phyloP scores from a whole-genome alignment of 2,113 vertebrate genomes.

The Scalopus aquaticus region DNA sequence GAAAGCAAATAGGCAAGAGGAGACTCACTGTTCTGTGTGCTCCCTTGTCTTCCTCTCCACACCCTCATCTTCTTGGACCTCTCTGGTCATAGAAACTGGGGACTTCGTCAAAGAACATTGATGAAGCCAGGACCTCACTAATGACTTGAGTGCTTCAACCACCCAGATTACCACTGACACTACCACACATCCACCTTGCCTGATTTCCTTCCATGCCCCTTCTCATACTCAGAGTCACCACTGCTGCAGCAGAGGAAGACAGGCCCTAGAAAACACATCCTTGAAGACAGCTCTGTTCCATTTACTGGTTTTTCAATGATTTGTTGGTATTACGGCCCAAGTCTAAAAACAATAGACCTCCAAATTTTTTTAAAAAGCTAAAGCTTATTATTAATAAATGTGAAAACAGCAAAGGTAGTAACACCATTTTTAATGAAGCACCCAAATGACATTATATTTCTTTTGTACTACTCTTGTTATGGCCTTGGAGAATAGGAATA shows the following conservation, averaged over 20 bases:
- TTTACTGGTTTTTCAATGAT: not conserved
- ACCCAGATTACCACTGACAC: not conserved
- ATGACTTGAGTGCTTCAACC: not conserved
- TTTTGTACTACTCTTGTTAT: slow-evolving; percentile 4
- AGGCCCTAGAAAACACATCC: not conserved
- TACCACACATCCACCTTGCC: not conserved
- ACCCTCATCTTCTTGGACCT: not conserved
- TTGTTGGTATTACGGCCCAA: not conserved
- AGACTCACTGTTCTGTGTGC: not conserved
- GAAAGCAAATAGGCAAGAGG: not conserved
- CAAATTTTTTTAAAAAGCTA: not conserved
- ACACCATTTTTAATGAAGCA: not conserved
- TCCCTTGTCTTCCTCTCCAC: not conserved
- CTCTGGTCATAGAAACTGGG: not conserved
- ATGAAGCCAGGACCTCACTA: not conserved
- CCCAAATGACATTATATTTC: not conserved
- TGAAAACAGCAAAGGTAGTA: slow-evolving; percentile 25
- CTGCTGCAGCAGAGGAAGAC: not conserved
- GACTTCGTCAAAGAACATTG: not conserved
- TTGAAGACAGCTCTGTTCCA: not conserved
- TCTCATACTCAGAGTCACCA: not conserved
- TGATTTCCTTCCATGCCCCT: not conserved
- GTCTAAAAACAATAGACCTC: not conserved
- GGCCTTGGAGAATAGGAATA: not conserved
- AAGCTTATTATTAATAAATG: slow-evolving; percentile 29